Percentiles rank a stretch among this genome's conserved stretches.
Conservation (phyloP, 37 sponge, comb jelly and placozoan genomes). For the Diacarnus erythraeanus region DNA sequence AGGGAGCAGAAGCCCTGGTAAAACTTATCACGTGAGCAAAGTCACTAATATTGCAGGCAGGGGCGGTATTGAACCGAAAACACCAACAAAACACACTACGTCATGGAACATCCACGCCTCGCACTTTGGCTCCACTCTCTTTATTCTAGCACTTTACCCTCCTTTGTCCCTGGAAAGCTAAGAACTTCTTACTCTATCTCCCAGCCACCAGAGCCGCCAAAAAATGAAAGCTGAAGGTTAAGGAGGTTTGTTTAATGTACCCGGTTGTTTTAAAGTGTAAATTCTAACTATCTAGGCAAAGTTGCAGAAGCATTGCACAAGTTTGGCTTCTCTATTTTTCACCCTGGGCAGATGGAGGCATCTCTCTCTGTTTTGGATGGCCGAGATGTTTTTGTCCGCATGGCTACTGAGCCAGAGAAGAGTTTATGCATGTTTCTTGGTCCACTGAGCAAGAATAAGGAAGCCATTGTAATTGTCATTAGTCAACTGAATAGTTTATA, state of each 20-base stretch:
- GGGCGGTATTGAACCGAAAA: not conserved
- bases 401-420: slow-evolving; percentile 6
- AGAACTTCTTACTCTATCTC: no score
- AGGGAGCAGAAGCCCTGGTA: not conserved
- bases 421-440: not conserved
- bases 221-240: no score
- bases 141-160: no score
- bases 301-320: not conserved
- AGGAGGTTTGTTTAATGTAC: no score
- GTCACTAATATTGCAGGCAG: not conserved
- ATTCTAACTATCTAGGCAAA: no score
- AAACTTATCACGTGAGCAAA: not conserved
- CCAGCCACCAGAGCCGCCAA: no score
- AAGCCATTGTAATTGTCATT: not conserved
- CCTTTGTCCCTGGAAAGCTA: no score
- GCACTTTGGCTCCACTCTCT: no score
- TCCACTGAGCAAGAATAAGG: not conserved
- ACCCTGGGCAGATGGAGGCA: not conserved
- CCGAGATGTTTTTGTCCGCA: slow-evolving; percentile 15
- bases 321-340: not conserved
- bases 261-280: not conserved
- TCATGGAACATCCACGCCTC: not conserved
- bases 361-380: slow-evolving; percentile 2
- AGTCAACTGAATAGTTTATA: not conserved
- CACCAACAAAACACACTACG: not conserved